Conservation (phyloP, 2,888 invertebrate genomes). For the Rhagonycha lutea region DNA sequence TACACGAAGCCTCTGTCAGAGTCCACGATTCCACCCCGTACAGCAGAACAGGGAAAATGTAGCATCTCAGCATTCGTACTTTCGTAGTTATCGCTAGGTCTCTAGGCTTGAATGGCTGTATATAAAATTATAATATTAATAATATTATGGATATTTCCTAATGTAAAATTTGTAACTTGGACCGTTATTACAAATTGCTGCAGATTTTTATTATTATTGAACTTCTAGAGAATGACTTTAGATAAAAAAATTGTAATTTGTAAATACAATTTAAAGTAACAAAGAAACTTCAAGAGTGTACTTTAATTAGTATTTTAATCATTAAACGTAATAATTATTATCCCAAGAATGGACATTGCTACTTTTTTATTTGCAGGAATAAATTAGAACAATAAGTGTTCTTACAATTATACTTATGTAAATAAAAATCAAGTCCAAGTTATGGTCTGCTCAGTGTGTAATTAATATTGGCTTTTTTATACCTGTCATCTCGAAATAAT, state of each 20-base stretch:
- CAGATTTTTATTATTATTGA: neutral
- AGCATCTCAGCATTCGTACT: too few relatives aligned
- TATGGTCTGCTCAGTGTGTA: conserved; percentile 16
- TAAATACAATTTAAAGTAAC: neutral
- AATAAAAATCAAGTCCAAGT: neutral
- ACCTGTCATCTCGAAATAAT: conserved; percentile 49
- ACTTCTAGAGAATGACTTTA: neutral
- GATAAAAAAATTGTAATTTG: too few relatives aligned
- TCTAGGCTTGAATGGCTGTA: too few relatives aligned
- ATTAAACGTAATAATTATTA: neutral
- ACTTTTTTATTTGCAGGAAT: neutral
- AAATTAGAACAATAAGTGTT: conserved; percentile 14
- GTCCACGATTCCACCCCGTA: too few relatives aligned
- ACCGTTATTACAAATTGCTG: too few relatives aligned
- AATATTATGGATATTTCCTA: too few relatives aligned
- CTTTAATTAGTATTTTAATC: neutral
- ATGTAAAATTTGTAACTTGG: too few relatives aligned
- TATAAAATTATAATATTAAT: too few relatives aligned
- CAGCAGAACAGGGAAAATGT: too few relatives aligned
- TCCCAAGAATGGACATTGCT: neutral
- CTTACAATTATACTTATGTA: conserved; percentile 4
- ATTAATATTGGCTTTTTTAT: conserved; percentile 27
- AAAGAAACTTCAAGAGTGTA: neutral
- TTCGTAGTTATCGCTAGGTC: too few relatives aligned
- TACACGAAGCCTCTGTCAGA: too few relatives aligned